Evolutionary conservation across 2,888 invertebrate genomes (phyloP), one percentile per base, ranked within the genome.

Genomic region (Lithophane leautieri): DNA sequence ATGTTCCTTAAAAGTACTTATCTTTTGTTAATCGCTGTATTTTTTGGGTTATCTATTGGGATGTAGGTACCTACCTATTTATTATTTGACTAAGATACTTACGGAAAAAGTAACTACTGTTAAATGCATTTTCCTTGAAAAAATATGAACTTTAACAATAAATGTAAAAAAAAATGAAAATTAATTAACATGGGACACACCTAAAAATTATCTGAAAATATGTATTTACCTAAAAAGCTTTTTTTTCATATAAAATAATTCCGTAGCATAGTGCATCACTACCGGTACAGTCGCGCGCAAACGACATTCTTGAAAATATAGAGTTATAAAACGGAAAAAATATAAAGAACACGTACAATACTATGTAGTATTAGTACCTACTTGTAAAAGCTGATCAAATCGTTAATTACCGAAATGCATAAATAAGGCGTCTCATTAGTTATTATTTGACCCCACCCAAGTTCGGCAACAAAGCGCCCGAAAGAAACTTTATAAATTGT

Each of bases 361-460:
- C 22, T 19, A 22, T 16, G n/a, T 1, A 42, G 50, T 47, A 40
- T 40, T 6, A 54, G 25, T 19, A 14, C 34, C 9, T 60, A 60
- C 9, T 67, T 4, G 6, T 44, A 19, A 25, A 28, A 28, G 8
- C 34, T 72, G 82, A 73, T 74, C 40, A 68, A 16, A 12, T 7
- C 19, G 14, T 34, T 76, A 52, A 78, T 78, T 68, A 40, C 16
- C 19, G 12, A 12, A 54, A 60, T 60, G 47, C 65, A 75, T 52
- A 56, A 78, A 73, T 62, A 71, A 34, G 34, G 61, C 22, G 34
- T 68, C 58, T 71, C 71, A 66, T 76, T 63, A 69, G 78, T 74
- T 9, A 66, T 65, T 58, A 66, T 47, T 84, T 84, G 83, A 79
- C 89, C 89, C 81, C 86, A 82, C 83, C 83, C 87, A 79, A 73